Evolutionary conservation across 2,888 invertebrate genomes (phyloP).

Genomic region (Baronia brevicornis): DNA sequence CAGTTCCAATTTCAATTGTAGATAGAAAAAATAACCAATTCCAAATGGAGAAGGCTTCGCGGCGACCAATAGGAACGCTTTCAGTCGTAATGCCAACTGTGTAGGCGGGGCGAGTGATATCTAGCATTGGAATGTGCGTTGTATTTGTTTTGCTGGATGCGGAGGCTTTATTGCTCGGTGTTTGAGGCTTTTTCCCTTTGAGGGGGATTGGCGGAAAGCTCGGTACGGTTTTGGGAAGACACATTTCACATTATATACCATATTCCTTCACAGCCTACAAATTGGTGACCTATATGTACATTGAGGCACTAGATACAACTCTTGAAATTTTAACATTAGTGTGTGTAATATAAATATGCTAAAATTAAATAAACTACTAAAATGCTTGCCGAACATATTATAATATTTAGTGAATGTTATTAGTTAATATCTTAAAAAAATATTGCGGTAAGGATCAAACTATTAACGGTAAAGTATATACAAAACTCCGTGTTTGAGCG

Average conservation of each 20-base stretch:
- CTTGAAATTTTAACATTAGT: no score
- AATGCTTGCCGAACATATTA: not conserved
- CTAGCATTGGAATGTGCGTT: conserved; percentile 75
- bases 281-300: conserved; percentile 35
- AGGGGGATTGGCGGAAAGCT: conserved; percentile 62
- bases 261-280: conserved; percentile 43
- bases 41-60: conserved; percentile 72
- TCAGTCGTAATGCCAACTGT: conserved; percentile 75
- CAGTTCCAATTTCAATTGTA: conserved; percentile 73
- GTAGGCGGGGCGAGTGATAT: conserved; percentile 74
- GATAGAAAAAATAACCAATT: conserved; percentile 75
- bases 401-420: conserved; percentile 6
- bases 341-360: no score
- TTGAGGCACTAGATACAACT: no score
- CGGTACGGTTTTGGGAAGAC: conserved; percentile 61
- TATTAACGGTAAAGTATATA: no score
- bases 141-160: conserved; percentile 72
- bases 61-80: conserved; percentile 68
- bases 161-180: conserved; percentile 71
- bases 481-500: no score
- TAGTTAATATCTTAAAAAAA: no score
- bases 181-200: conserved; percentile 72
- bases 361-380: not conserved
- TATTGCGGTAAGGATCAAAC: no score
- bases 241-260: conserved; percentile 63